A percentile compares a stretch with the other conserved stretches of the same genome.
phyloP scores from a whole-genome alignment of 2,113 vertebrate genomes.

The Thunnus thynnus region DNA sequence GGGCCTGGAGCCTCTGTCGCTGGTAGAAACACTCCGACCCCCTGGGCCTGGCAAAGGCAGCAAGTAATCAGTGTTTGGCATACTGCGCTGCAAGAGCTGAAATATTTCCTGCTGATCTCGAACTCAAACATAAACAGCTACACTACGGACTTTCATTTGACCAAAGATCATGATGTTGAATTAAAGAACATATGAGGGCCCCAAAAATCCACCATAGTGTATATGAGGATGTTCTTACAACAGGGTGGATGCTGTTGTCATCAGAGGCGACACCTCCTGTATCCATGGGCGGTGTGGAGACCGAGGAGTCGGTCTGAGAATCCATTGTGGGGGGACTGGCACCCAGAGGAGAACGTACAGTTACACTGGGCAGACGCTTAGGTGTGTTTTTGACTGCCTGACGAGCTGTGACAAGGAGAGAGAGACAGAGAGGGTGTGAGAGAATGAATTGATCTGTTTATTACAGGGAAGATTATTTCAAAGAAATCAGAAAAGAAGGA shows the following conservation, averaged over 20 bases:
- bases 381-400: constrained; percentile 96
- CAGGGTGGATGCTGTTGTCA: constrained; percentile 85
- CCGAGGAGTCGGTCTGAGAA: constrained; percentile 85
- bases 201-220: not conserved
- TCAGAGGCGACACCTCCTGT: constrained; percentile 59
- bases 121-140: not conserved
- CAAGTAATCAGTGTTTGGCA: not conserved
- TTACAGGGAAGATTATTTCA: too few species aligned
- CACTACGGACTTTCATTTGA: not conserved
- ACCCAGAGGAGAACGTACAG: constrained; percentile 93
- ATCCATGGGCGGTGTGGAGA: constrained; percentile 75
- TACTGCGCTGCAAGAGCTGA: not conserved
- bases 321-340: constrained; percentile 91
- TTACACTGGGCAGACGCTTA: constrained; percentile 91
- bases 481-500: too few species aligned
- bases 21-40: constrained; percentile 90
- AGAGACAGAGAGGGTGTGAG: constrained; percentile 16
- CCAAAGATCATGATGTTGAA: not conserved
- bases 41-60: constrained; percentile 86
- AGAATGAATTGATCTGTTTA: not conserved
- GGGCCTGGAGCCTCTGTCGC: constrained; percentile 87
- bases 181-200: not conserved
- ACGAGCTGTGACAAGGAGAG: constrained; percentile 86
- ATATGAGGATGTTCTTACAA: constrained; percentile 66
- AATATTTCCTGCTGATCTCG: not conserved